Percentiles rank a stretch among this genome's conserved stretches.
These are phyloP conservation scores for Aldabrachelys gigantea DNA, from an alignment of 2,113 vertebrate species.

Conservation along the genomic window DNA sequence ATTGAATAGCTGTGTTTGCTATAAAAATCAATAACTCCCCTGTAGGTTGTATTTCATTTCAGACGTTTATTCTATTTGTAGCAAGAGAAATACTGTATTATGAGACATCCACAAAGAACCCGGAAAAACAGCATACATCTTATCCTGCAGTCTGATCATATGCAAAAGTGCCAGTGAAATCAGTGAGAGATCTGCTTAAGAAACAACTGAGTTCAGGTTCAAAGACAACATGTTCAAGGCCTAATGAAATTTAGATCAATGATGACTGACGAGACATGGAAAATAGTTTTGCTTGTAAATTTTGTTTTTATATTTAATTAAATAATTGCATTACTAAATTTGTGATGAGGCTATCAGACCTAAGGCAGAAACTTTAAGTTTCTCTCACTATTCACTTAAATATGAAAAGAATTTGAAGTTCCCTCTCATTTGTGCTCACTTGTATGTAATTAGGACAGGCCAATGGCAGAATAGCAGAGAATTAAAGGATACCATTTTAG, in stretches of 20 bases:
- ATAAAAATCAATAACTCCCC: background rate
- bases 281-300: background rate
- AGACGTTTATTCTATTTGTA: background rate
- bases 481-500: background rate
- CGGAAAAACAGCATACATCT: background rate
- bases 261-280: background rate
- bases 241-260: background rate
- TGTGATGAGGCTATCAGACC: background rate
- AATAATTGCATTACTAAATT: background rate
- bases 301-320: background rate
- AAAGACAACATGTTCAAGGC: background rate
- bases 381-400: background rate
- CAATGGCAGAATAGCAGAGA: background rate
- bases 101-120: background rate
- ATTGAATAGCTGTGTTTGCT: background rate
- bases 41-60: background rate
- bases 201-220: background rate
- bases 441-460: accelerated
- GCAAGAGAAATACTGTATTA: background rate
- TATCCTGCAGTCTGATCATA: background rate
- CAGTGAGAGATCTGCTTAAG: background rate
- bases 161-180: background rate
- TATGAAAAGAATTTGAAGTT: background rate
- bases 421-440: background rate
- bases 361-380: background rate